Percentiles rank a stretch among this genome's conserved stretches.
Conservation (phyloP, 2,113 vertebrate genomes). For the Sylvia atricapilla region DNA sequence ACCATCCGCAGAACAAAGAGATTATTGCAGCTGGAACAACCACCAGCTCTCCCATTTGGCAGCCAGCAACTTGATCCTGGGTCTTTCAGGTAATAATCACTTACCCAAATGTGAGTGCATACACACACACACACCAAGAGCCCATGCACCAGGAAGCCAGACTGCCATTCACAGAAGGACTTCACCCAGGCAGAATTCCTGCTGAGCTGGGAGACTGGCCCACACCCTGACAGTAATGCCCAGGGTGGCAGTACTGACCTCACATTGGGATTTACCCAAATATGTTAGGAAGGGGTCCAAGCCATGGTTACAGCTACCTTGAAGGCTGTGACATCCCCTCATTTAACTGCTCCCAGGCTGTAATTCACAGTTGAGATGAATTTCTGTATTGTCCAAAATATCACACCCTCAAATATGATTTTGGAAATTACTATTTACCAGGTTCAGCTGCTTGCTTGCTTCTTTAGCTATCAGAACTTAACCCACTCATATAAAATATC, state of each 20-base stretch:
- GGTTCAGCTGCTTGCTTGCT: neutral
- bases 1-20: neutral
- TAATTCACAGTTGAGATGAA: neutral
- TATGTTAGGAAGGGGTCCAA: neutral
- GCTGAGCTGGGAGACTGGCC: neutral
- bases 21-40: neutral
- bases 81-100: neutral
- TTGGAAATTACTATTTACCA: neutral
- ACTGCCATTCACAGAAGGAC: neutral
- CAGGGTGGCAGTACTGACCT: neutral
- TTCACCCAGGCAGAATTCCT: neutral
- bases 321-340: neutral
- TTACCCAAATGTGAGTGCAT: neutral
- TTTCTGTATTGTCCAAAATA: neutral
- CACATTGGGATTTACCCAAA: neutral
- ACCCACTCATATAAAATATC: neutral
- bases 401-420: neutral
- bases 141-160: neutral
- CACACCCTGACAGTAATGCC: neutral
- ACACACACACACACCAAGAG: accelerated
- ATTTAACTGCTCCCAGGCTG: neutral
- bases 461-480: neutral
- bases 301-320: neutral
- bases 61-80: neutral
- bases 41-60: neutral